These are phyloP conservation scores for Streptopelia turtur DNA, from an alignment of 2,797 vertebrate species.

Conservation along the genomic window DNA sequence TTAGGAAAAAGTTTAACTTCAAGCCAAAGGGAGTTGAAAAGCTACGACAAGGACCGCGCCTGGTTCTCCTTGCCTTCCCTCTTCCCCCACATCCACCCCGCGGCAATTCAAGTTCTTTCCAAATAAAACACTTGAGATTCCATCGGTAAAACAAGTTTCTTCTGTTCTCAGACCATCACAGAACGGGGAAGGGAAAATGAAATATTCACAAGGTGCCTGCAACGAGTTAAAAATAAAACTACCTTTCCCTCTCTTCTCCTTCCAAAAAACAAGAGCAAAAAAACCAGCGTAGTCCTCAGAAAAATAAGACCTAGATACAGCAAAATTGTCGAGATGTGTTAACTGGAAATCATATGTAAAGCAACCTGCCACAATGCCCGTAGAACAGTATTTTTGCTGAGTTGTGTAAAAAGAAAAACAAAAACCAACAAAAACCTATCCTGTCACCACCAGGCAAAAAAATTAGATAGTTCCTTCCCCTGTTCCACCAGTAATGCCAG, in stretches of 20 bases:
- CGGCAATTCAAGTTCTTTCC: not conserved
- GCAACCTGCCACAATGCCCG: not conserved
- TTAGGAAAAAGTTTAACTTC: not conserved
- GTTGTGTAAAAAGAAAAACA: not conserved
- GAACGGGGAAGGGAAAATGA: not conserved
- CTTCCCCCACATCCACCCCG: not conserved
- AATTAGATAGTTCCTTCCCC: slow-evolving; percentile 48
- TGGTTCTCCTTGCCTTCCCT: not conserved
- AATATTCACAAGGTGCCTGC: not conserved
- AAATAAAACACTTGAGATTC: not conserved
- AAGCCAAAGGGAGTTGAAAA: not conserved
- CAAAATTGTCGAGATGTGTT: not conserved
- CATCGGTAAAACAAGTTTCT: not conserved
- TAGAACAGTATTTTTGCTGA: slow-evolving; percentile 66
- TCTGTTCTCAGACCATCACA: not conserved
- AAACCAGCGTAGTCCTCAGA: not conserved
- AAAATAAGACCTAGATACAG: not conserved
- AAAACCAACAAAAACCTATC: slow-evolving; percentile 38
- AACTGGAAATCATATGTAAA: slow-evolving; percentile 34
- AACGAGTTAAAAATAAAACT: slow-evolving; percentile 2
- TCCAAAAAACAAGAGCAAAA: not conserved
- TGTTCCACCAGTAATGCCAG: slow-evolving; percentile 22
- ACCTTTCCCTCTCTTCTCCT: not conserved
- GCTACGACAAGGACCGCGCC: not conserved
- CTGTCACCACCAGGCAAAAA: slow-evolving; percentile 55